Evolutionary conservation across 1,140 invertebrate genomes (phyloP).

Genomic region (Diplogasteroides magnus): DNA sequence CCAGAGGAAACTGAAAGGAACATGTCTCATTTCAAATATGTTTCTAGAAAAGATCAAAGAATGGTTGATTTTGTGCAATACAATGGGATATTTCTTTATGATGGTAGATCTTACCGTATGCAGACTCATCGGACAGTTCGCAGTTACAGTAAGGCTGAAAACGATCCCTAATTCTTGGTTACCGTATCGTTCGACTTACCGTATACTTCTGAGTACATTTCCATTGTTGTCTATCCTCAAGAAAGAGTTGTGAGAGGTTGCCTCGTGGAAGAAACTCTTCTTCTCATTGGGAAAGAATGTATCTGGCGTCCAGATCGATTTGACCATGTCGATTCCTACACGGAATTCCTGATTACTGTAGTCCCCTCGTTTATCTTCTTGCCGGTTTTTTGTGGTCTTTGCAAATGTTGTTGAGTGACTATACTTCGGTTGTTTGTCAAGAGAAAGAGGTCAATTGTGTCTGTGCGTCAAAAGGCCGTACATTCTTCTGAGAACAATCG

Average conservation of each 20-base stretch:
- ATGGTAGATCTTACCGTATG: constrained; percentile 65
- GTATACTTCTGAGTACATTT: constrained; percentile 59
- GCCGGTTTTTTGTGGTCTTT: too few species aligned
- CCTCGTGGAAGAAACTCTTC: constrained; percentile 94
- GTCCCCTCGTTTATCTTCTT: too few species aligned
- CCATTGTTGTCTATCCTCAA: constrained; percentile 60
- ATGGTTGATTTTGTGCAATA: too few species aligned
- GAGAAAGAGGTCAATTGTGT: too few species aligned
- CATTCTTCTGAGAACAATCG: too few species aligned
- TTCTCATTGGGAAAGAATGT: constrained; percentile 97
- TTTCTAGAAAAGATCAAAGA: too few species aligned
- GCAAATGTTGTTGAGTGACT: too few species aligned
- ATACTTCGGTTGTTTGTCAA: too few species aligned
- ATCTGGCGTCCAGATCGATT: constrained; percentile 95
- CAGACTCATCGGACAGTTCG: constrained; percentile 93
- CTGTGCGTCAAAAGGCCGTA: too few species aligned
- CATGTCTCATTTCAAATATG: too few species aligned
- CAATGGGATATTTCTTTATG: too few species aligned
- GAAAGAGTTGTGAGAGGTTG: constrained; percentile 74
- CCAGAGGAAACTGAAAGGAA: constrained; percentile 90
- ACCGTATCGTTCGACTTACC: neutral
- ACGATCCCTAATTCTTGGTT: constrained; percentile 34
- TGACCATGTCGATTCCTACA: constrained; percentile 82
- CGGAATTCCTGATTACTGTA: too few species aligned
- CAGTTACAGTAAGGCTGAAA: constrained; percentile 85